Percentiles rank a stretch among this genome's conserved stretches.
phyloP scores from a whole-genome alignment of 2,113 vertebrate genomes.

The Anguilla japonica region DNA sequence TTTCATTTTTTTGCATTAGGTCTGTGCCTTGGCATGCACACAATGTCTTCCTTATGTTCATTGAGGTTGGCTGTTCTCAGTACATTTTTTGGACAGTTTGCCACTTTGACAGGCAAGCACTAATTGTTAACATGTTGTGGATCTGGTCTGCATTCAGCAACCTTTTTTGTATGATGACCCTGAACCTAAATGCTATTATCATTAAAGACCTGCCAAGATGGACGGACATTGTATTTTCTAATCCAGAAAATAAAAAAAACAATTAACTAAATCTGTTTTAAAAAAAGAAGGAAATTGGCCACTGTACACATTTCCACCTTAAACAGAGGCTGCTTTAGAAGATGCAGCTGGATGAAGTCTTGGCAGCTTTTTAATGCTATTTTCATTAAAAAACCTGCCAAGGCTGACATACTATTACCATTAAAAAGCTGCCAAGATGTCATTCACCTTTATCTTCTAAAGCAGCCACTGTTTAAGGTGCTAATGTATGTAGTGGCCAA shows the following conservation, averaged over 20 bases:
- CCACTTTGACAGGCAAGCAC: background rate
- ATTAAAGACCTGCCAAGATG: background rate
- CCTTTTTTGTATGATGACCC: background rate
- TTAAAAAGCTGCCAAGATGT: background rate
- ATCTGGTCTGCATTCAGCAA: constrained; percentile 10
- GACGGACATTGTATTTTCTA: too few species aligned
- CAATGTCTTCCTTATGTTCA: constrained; percentile 11
- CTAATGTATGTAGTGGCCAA: background rate
- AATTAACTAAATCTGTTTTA: background rate
- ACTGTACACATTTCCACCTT: background rate
- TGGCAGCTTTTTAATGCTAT: too few species aligned
- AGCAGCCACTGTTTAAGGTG: background rate
- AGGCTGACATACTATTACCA: too few species aligned
- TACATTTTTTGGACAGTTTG: background rate
- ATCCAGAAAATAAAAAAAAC: background rate
- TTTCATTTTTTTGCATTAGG: background rate
- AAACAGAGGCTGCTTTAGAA: background rate
- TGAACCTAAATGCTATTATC: background rate
- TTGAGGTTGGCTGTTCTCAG: background rate
- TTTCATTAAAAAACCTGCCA: too few species aligned
- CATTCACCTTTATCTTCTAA: background rate
- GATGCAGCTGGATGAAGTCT: background rate
- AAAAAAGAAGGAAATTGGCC: background rate
- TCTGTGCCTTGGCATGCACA: background rate
- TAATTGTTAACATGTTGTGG: constrained; percentile 5